Conservation (phyloP, 2,113 vertebrate genomes). For the Hydropotes inermis region DNA sequence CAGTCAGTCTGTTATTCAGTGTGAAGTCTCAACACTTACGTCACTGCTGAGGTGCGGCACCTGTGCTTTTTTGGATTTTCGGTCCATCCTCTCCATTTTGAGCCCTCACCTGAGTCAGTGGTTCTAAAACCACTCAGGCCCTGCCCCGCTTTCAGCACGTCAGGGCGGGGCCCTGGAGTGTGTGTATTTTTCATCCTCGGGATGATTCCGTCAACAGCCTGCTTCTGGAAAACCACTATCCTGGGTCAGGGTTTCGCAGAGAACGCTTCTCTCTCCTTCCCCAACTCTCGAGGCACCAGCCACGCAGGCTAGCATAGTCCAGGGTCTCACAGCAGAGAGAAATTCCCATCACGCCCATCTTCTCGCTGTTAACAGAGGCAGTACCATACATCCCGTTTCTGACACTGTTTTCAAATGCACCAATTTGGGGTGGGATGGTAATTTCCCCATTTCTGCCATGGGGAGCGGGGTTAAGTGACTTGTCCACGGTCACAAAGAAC, state of each 20-base stretch:
- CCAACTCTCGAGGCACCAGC: accelerated
- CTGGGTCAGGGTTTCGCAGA: background rate
- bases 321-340: no score
- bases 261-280: background rate
- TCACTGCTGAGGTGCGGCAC: accelerated
- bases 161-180: background rate
- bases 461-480: background rate
- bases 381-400: background rate
- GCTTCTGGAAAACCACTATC: background rate
- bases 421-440: background rate
- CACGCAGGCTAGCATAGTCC: accelerated
- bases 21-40: background rate
- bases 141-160: background rate
- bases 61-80: background rate
- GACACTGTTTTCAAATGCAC: background rate
- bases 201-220: background rate
- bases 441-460: background rate
- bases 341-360: background rate
- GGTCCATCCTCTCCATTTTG: background rate
- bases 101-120: background rate
- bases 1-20: background rate
- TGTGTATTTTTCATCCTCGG: background rate
- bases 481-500: background rate
- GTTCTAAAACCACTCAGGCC: background rate
- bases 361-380: background rate